Percentiles rank a stretch among this genome's conserved stretches.
phyloP scores from a whole-genome alignment of 1,140 invertebrate genomes.

The Druon quercuslanigerum region DNA sequence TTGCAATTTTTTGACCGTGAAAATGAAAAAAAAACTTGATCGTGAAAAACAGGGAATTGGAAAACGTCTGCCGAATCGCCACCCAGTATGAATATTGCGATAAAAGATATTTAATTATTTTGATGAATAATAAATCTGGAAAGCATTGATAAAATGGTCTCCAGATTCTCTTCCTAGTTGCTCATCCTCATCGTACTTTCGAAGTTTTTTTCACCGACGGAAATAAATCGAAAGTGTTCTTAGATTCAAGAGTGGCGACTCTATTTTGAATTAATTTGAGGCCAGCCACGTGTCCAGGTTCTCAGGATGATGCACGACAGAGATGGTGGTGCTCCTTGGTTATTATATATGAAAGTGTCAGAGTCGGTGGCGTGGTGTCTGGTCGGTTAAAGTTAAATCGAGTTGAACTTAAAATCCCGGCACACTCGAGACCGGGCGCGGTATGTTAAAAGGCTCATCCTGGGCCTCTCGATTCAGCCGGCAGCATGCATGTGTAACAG shows the following conservation, averaged over 20 bases:
- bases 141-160: too few relatives aligned
- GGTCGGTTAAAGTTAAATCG: conserved; percentile 31
- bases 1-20: too few relatives aligned
- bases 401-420: conserved; percentile 17
- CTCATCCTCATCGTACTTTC: too few relatives aligned
- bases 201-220: not conserved
- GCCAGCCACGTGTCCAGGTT: conserved; percentile 26
- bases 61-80: too few relatives aligned
- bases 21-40: too few relatives aligned
- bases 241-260: not conserved
- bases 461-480: conserved; percentile 13
- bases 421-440: conserved; percentile 13
- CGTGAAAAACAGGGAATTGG: too few relatives aligned
- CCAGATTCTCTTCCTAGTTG: too few relatives aligned
- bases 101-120: too few relatives aligned
- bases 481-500: conserved; percentile 19
- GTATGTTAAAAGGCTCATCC: conserved; percentile 14
- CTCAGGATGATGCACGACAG: conserved; percentile 27
- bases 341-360: not conserved
- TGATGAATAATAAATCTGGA: too few relatives aligned
- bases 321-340: not conserved
- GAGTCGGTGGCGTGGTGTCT: conserved; percentile 4
- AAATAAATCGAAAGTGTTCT: conserved; percentile 24
- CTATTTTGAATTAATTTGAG: conserved; percentile 24
- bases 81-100: too few relatives aligned